Conservation (phyloP, 2,113 vertebrate genomes). For the Manacus vitellinus region DNA sequence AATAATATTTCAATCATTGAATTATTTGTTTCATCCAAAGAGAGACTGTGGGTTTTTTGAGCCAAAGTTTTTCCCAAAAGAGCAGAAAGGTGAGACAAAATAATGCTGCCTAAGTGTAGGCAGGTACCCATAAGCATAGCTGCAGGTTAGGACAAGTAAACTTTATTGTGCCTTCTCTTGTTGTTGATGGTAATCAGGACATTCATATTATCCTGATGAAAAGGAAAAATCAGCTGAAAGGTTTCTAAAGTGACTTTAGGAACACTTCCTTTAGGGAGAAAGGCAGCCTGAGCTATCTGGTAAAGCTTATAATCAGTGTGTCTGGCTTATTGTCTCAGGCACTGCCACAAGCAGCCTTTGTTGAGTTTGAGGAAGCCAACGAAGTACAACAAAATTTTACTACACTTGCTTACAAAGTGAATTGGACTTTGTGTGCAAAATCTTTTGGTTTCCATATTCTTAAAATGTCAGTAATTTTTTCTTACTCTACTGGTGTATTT, state of each 20-base stretch:
- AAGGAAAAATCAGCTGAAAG: not conserved
- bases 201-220: conserved; percentile 1
- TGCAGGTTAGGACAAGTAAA: conserved; percentile 51
- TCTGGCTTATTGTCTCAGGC: not conserved
- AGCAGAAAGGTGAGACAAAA: conserved; percentile 5
- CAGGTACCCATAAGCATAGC: not conserved
- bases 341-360: not conserved
- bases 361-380: not conserved
- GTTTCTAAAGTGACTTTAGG: conserved; percentile 13
- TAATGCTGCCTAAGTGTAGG: not conserved
- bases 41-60: not conserved
- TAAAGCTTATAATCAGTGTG: not conserved
- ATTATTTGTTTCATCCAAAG: not conserved
- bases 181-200: conserved; percentile 34
- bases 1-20: not conserved
- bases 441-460: not conserved
- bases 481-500: not conserved
- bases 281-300: not conserved
- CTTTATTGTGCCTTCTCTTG: conserved; percentile 35
- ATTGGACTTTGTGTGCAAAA: not conserved
- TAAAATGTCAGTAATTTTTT: not conserved
- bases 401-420: not conserved
- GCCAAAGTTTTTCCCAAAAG: not conserved
- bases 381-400: not conserved
- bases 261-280: not conserved